phyloP scores from a whole-genome alignment of 2,113 vertebrate genomes.

The Grallaria varia region DNA sequence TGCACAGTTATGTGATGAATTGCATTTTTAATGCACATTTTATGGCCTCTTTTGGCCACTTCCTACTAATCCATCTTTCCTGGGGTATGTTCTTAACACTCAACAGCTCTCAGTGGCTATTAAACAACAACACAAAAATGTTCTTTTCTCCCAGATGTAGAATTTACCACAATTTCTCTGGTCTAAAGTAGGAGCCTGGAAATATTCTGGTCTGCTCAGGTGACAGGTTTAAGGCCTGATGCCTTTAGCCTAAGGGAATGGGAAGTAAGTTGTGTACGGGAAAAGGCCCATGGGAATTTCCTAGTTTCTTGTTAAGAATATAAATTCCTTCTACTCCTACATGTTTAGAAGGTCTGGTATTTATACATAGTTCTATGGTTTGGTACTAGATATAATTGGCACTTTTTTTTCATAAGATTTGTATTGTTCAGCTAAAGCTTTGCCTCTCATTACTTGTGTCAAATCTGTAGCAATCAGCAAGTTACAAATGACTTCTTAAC shows the following conservation, averaged over 20 bases:
- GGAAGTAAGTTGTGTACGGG: background rate
- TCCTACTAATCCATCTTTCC: slow-evolving; percentile 59
- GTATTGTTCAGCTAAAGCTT: background rate
- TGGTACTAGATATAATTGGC: background rate
- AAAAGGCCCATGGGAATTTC: background rate
- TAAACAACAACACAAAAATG: slow-evolving; percentile 58
- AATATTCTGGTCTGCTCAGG: background rate
- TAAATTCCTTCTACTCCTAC: background rate
- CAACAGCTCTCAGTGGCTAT: slow-evolving; percentile 25
- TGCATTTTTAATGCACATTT: slow-evolving; percentile 66
- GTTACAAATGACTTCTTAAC: background rate
- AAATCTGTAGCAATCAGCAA: background rate
- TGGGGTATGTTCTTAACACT: slow-evolving; percentile 55
- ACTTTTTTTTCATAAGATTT: background rate
- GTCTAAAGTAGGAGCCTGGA: background rate
- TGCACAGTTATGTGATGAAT: slow-evolving; percentile 61
- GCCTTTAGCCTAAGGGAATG: background rate
- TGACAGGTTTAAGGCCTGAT: background rate
- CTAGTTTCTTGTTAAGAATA: background rate
- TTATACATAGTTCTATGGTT: background rate
- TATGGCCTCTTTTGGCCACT: slow-evolving; percentile 62
- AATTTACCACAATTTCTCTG: background rate
- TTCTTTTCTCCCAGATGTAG: slow-evolving; percentile 26
- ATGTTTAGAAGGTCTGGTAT: background rate
- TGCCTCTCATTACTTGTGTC: background rate